phyloP scores from a whole-genome alignment of 2,113 vertebrate species.

The Apteryx mantelli region DNA sequence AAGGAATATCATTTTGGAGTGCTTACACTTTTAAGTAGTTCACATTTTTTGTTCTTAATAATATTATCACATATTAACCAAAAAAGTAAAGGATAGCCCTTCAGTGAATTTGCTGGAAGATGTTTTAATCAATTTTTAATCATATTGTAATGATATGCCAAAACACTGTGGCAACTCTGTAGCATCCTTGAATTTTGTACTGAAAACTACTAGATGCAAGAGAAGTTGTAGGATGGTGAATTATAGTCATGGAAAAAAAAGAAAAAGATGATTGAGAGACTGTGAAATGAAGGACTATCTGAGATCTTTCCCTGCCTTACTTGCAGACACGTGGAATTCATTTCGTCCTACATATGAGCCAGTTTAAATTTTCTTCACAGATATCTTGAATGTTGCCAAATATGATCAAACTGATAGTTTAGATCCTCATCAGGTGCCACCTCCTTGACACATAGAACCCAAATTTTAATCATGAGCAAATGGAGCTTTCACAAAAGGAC shows the following conservation, averaged over 20 bases:
- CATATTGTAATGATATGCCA: not conserved
- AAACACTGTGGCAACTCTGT: not conserved
- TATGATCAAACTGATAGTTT: slow-evolving; percentile 41
- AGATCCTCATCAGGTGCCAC: slow-evolving; percentile 13
- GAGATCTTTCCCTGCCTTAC: slow-evolving; percentile 7
- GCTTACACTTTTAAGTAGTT: not conserved
- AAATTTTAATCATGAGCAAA: slow-evolving; percentile 51
- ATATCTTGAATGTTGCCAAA: slow-evolving; percentile 28
- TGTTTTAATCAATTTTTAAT: not conserved
- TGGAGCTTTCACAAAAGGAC: not conserved
- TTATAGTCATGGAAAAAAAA: not conserved
- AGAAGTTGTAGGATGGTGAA: not conserved
- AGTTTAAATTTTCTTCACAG: slow-evolving; percentile 47
- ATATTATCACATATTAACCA: not conserved
- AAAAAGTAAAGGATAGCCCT: not conserved
- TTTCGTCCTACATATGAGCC: slow-evolving; percentile 42
- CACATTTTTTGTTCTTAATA: not conserved
- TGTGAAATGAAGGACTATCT: slow-evolving; percentile 13
- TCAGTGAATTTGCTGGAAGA: not conserved
- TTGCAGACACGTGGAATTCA: slow-evolving; percentile 7
- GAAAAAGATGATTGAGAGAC: slow-evolving; percentile 15
- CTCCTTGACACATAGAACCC: not conserved
- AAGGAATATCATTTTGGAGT: not conserved
- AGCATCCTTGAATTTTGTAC: not conserved
- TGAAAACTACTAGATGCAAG: not conserved